phyloP scores from a whole-genome alignment of 1,140 invertebrate species.

The Neoseiulus cucumeris region DNA sequence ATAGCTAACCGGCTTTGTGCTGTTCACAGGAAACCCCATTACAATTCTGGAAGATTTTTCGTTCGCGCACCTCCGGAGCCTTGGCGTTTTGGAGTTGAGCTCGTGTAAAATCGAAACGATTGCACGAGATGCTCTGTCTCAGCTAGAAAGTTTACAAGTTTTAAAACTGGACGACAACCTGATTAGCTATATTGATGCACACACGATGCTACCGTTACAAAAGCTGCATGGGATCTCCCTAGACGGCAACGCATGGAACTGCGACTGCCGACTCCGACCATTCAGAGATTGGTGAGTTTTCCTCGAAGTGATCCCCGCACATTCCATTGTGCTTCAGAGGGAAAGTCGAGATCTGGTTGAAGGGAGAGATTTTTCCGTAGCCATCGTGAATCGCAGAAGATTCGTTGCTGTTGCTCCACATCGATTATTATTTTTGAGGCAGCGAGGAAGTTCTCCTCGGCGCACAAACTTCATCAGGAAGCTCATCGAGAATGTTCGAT shows the following conservation, averaged over 20 bases:
- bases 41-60: conserved; percentile 43
- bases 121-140: conserved; percentile 56
- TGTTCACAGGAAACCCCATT: conserved; percentile 45
- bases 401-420: too few relatives aligned
- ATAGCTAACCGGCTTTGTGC: too few relatives aligned
- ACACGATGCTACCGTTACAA: conserved; percentile 44
- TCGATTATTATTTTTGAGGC: too few relatives aligned
- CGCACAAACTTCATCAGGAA: too few relatives aligned
- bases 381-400: too few relatives aligned
- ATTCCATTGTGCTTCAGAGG: too few relatives aligned
- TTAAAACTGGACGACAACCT: conserved; percentile 62
- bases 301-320: too few relatives aligned
- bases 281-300: conserved; percentile 46
- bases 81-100: conserved; percentile 58
- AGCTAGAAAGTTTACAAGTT: conserved; percentile 57
- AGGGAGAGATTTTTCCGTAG: too few relatives aligned
- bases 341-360: too few relatives aligned
- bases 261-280: conserved; percentile 59
- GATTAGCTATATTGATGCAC: conserved; percentile 41
- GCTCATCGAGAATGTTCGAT: too few relatives aligned
- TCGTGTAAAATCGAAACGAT: conserved; percentile 51
- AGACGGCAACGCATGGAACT: conserved; percentile 74
- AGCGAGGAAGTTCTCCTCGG: too few relatives aligned
- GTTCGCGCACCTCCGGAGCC: conserved; percentile 48
- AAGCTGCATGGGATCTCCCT: conserved; percentile 45